Percentiles rank a stretch among this genome's conserved stretches.
Conservation (phyloP, 1,140 invertebrate genomes). For the Lepidurus arcticus region DNA sequence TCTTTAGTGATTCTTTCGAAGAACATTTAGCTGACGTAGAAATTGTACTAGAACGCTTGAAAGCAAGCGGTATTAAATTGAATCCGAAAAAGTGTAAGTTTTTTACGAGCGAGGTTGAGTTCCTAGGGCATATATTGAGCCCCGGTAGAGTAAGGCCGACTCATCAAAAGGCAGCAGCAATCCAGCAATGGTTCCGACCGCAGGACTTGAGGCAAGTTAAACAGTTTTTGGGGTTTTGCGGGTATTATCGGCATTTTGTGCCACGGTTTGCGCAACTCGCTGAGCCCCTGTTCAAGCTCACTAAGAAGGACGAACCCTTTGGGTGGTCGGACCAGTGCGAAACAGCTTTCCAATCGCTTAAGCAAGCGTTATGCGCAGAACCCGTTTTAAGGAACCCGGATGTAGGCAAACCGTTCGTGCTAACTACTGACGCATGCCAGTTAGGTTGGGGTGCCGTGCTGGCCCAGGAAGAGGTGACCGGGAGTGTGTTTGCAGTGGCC, state of each 20-base stretch:
- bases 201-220: not conserved
- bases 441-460: no score
- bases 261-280: conserved; percentile 40
- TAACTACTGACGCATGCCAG: no score
- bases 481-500: no score
- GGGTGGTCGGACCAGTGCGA: no score
- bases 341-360: no score
- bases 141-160: conserved; percentile 25
- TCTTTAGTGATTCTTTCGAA: conserved; percentile 12
- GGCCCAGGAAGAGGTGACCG: no score
- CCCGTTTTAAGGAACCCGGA: no score
- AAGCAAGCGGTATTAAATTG: not conserved
- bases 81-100: conserved; percentile 27
- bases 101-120: not conserved
- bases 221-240: conserved; percentile 35
- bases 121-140: conserved; percentile 32
- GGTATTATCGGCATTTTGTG: conserved; percentile 45
- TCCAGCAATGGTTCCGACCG: conserved; percentile 33
- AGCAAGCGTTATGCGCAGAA: no score
- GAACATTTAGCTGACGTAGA: not conserved
- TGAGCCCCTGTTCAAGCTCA: conserved; percentile 38
- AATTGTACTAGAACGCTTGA: not conserved
- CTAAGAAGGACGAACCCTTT: conserved; percentile 34
- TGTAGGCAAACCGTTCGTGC: no score
- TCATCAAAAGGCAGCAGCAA: conserved; percentile 30